phyloP scores from a whole-genome alignment of 2,888 invertebrate genomes.

The Scaeva pyrastri region DNA sequence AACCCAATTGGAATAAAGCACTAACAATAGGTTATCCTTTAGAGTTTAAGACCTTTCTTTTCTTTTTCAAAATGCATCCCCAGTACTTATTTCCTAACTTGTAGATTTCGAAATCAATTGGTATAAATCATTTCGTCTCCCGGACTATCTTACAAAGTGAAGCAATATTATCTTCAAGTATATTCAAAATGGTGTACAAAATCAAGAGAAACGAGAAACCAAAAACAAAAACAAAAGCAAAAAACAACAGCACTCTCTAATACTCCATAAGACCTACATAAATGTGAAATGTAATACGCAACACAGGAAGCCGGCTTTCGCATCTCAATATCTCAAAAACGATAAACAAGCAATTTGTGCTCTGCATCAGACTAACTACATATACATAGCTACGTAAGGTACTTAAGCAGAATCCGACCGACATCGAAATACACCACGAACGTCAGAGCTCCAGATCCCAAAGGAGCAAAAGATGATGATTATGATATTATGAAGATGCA shows the following conservation, averaged over 20 bases:
- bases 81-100: too few relatives aligned
- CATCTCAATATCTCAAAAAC: conserved; percentile 66
- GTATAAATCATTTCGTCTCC: not conserved
- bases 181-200: conserved; percentile 45
- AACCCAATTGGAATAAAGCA: too few relatives aligned
- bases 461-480: conserved; percentile 13
- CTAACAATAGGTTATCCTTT: too few relatives aligned
- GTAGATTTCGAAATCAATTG: too few relatives aligned
- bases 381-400: not conserved
- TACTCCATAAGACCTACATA: conserved; percentile 5
- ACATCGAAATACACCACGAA: conserved; percentile 19
- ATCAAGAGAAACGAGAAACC: conserved; percentile 32
- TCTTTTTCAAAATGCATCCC: too few relatives aligned
- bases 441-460: not conserved
- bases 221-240: conserved; percentile 21
- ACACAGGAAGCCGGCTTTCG: conserved; percentile 53
- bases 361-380: conserved; percentile 29
- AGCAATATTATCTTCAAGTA: conserved; percentile 60
- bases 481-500: conserved; percentile 18
- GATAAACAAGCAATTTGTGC: conserved; percentile 67
- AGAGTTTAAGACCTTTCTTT: too few relatives aligned
- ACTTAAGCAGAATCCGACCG: too few relatives aligned
- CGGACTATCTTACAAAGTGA: conserved; percentile 21
- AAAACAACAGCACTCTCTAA: conserved; percentile 7
- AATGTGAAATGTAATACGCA: conserved; percentile 57